These are phyloP conservation scores for Drosophila ficusphila DNA, from an alignment of 1,140 invertebrate species.

Conservation along the genomic window DNA sequence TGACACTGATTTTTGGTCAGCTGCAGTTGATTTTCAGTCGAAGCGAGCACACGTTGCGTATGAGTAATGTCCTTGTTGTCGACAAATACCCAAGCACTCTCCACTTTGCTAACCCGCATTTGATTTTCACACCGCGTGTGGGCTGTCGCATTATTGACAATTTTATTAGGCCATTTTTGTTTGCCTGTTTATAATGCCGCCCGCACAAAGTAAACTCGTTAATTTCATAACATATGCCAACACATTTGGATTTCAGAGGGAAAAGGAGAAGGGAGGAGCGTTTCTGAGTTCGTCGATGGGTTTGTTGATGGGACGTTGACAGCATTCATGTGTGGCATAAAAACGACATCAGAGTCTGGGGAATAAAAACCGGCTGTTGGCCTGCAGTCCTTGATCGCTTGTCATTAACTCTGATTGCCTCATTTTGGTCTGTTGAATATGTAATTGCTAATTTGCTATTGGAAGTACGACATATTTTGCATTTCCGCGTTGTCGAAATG, in stretches of 20 bases:
- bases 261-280: neutral
- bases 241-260: slow-evolving; percentile 13
- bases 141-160: slow-evolving; percentile 63
- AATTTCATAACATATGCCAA: slow-evolving; percentile 66
- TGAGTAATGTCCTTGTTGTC: slow-evolving; percentile 54
- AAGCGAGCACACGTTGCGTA: slow-evolving; percentile 55
- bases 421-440: slow-evolving; percentile 11
- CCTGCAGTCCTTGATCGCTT: slow-evolving; percentile 33
- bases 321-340: slow-evolving; percentile 28
- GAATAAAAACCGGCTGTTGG: slow-evolving; percentile 24
- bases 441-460: slow-evolving; percentile 28
- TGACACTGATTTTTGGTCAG: slow-evolving; percentile 66
- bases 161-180: slow-evolving; percentile 68
- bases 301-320: slow-evolving; percentile 40
- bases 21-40: slow-evolving; percentile 59
- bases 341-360: slow-evolving; percentile 37
- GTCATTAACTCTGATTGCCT: slow-evolving; percentile 34
- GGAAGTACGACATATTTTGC: no score
- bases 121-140: slow-evolving; percentile 16
- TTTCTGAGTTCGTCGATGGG: slow-evolving; percentile 16
- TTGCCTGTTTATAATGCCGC: slow-evolving; percentile 47
- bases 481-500: no score
- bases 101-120: slow-evolving; percentile 16
- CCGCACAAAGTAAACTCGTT: slow-evolving; percentile 63
- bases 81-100: neutral